Conservation (phyloP, 2,113 vertebrate species). For the Benitochromis conjunctus region DNA sequence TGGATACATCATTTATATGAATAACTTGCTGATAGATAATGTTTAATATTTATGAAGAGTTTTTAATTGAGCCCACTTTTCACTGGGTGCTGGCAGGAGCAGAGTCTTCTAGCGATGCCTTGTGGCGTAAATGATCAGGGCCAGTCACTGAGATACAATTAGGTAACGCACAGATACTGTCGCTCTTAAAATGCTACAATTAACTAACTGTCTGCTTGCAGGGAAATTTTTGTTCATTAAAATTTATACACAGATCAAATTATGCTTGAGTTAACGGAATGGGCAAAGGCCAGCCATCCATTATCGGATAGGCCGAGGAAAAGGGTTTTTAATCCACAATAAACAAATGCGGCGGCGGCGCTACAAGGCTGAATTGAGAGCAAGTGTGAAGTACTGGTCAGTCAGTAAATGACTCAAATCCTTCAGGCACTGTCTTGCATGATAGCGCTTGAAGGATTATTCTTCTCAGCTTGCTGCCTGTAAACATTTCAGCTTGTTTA, state of each 20-base stretch:
- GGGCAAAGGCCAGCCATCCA: neutral
- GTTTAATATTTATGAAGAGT: constrained; percentile 67
- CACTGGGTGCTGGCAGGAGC: constrained; percentile 29
- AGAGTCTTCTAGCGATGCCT: constrained; percentile 4
- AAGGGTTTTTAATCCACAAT: neutral
- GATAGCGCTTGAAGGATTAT: neutral
- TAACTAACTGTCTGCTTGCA: constrained; percentile 2
- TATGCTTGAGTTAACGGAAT: neutral
- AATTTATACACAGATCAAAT: constrained; percentile 5
- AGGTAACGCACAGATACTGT: constrained; percentile 17
- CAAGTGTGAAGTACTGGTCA: neutral
- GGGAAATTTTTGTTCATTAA: neutral
- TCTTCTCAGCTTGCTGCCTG: neutral
- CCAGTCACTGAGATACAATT: constrained; percentile 3
- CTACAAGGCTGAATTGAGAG: neutral
- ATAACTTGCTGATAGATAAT: constrained; percentile 60
- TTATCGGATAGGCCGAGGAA: neutral
- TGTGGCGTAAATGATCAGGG: constrained; percentile 31
- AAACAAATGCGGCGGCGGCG: neutral
- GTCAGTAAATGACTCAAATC: neutral
- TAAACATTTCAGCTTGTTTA: neutral
- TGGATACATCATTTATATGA: constrained; percentile 63
- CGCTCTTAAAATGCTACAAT: neutral
- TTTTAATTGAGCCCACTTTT: constrained; percentile 67
- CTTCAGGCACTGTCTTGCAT: neutral